phyloP scores from a whole-genome alignment of 2,888 invertebrate species.

The Pomacea canaliculata region DNA sequence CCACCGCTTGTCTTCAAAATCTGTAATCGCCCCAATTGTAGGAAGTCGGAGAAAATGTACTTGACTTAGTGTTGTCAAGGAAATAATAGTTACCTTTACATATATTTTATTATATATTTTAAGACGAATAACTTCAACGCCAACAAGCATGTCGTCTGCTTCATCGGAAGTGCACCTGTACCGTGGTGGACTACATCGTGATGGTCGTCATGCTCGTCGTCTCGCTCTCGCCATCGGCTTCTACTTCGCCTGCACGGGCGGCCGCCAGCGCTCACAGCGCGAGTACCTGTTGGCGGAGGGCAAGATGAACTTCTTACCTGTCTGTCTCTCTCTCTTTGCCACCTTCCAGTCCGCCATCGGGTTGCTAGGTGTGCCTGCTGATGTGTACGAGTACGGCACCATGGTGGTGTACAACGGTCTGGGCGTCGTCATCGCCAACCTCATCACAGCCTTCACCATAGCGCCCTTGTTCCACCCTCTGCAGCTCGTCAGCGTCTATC shows the following conservation, averaged over 20 bases:
- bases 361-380: slow-evolving; percentile 46
- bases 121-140: too few species aligned
- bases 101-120: too few species aligned
- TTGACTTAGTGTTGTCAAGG: too few species aligned
- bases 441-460: slow-evolving; percentile 29
- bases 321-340: slow-evolving; percentile 48
- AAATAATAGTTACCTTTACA: too few species aligned
- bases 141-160: too few species aligned
- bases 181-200: too few species aligned
- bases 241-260: neutral
- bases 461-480: slow-evolving; percentile 46
- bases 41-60: too few species aligned
- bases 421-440: slow-evolving; percentile 28
- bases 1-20: too few species aligned
- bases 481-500: slow-evolving; percentile 40
- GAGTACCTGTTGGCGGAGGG: slow-evolving; percentile 47
- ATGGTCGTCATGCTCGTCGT: too few species aligned
- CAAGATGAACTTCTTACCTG: slow-evolving; percentile 40
- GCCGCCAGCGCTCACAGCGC: slow-evolving; percentile 18
- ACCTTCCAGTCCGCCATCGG: slow-evolving; percentile 53
- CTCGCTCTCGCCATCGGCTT: too few species aligned
- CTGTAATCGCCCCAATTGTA: too few species aligned
- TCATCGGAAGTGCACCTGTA: too few species aligned
- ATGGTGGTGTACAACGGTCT: slow-evolving; percentile 38
- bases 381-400: slow-evolving; percentile 44